Percentiles rank a stretch among this genome's conserved stretches.
Conservation (phyloP, 2,113 vertebrate genomes). For the Oplegnathus fasciatus region DNA sequence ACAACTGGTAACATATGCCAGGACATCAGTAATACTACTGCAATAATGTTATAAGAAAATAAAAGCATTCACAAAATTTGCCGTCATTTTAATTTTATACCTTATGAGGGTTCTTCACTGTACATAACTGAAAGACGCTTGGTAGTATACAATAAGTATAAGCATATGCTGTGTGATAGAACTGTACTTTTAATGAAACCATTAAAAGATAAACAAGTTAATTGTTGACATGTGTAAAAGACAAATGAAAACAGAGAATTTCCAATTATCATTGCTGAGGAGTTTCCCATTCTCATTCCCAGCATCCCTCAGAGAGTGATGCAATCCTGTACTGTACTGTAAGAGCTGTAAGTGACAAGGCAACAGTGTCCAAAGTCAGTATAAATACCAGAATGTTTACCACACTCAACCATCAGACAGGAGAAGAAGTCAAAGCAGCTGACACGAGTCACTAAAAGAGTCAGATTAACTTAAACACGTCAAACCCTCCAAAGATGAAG, state of each 20-base stretch:
- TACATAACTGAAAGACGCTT: too few relatives aligned
- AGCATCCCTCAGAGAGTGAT: not conserved
- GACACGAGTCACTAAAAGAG: not conserved
- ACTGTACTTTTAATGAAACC: too few relatives aligned
- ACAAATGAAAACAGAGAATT: not conserved
- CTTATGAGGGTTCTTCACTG: too few relatives aligned
- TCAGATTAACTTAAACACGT: not conserved
- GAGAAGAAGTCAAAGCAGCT: not conserved
- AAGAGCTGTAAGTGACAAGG: constrained; percentile 7
- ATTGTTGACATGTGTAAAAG: too few relatives aligned
- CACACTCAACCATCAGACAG: constrained; percentile 14
- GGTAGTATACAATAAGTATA: too few relatives aligned
- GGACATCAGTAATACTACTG: too few relatives aligned
- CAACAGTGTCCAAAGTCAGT: constrained; percentile 12
- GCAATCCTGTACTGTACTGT: not conserved
- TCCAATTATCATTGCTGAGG: not conserved
- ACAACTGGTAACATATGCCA: too few relatives aligned
- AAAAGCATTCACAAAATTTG: too few relatives aligned
- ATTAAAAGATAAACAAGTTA: too few relatives aligned
- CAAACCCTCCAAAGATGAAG: constrained; percentile 42
- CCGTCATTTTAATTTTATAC: too few relatives aligned
- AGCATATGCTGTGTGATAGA: too few relatives aligned
- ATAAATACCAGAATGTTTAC: constrained; percentile 33
- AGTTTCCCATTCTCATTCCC: not conserved
- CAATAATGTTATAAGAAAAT: too few relatives aligned